A percentile compares a stretch with the other conserved stretches of the same genome.
Conservation (phyloP, 1,140 invertebrate species). For the Choristoneura fumiferana region DNA sequence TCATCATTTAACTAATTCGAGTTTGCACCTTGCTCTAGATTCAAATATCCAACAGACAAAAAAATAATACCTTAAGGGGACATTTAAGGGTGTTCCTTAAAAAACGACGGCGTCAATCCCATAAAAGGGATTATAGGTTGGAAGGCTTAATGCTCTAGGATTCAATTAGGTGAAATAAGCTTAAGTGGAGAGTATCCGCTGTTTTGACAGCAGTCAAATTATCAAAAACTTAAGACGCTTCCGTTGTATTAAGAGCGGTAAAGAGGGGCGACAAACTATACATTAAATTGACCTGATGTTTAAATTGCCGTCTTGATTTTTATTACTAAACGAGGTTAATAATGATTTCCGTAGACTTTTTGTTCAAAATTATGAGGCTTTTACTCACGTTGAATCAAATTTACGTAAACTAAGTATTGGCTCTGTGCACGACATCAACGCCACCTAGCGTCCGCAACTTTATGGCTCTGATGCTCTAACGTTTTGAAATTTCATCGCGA, state of each 20-base stretch:
- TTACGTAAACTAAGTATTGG: no score
- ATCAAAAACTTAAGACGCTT: slow-evolving; percentile 48
- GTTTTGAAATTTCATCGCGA: no score
- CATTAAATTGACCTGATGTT: slow-evolving; percentile 22
- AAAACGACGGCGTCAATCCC: slow-evolving; percentile 63
- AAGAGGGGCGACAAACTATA: slow-evolving; percentile 20
- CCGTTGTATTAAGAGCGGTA: slow-evolving; percentile 52
- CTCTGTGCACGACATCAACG: no score
- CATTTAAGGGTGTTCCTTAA: slow-evolving; percentile 51
- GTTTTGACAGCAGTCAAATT: slow-evolving; percentile 73
- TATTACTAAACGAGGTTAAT: no score
- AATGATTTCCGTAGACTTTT: no score
- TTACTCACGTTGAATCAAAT: no score
- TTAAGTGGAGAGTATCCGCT: slow-evolving; percentile 71
- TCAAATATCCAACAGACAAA: slow-evolving; percentile 42
- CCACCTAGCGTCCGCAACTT: no score
- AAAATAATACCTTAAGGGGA: slow-evolving; percentile 54
- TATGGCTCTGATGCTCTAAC: no score
- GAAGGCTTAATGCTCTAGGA: slow-evolving; percentile 69
- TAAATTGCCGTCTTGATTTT: background rate
- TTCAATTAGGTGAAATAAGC: slow-evolving; percentile 76
- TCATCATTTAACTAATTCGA: slow-evolving; percentile 7
- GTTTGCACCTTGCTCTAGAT: slow-evolving; percentile 37
- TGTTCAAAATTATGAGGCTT: no score
- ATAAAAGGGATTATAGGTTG: slow-evolving; percentile 70